Evolutionary conservation across 2,797 vertebrate genomes (phyloP).

Genomic region (Halcyon leucocephala): DNA sequence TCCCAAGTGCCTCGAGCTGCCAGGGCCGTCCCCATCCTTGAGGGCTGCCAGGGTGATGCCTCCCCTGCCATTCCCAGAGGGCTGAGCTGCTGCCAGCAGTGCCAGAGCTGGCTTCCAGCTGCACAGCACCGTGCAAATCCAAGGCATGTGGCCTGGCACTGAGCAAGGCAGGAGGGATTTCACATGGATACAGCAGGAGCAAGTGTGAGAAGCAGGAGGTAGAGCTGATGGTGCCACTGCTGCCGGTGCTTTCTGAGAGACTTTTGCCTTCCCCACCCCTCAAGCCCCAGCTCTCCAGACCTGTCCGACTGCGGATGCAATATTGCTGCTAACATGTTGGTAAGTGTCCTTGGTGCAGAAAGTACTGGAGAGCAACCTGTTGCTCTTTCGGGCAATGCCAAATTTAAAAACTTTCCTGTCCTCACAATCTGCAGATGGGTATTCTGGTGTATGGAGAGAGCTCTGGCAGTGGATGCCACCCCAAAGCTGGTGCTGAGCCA

Average conservation of each 20-base stretch:
- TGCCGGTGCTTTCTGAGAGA: not conserved
- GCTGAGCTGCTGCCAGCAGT: not conserved
- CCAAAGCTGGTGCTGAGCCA: not conserved
- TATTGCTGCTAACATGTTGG: not conserved
- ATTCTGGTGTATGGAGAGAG: not conserved
- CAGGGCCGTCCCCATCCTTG: fast-evolving
- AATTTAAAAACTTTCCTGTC: not conserved
- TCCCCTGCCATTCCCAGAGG: not conserved
- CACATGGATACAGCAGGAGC: not conserved
- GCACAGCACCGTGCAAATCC: not conserved
- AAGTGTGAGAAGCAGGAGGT: fast-evolving
- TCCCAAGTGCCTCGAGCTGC: not conserved
- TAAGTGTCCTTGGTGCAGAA: not conserved
- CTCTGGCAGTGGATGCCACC: not conserved
- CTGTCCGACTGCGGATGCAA: not conserved
- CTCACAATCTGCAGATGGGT: not conserved
- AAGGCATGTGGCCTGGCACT: fast-evolving
- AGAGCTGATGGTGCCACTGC: fast-evolving
- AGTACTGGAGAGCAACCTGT: not conserved
- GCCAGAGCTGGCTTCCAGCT: not conserved
- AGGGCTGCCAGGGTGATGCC: not conserved
- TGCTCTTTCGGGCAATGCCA: not conserved
- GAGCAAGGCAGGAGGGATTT: not conserved
- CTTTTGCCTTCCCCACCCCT: not conserved
- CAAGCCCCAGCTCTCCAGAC: fast-evolving